Base-by-base conservation (phyloP, 2,888 invertebrate species). In the Deilephila porcellus region DNA sequence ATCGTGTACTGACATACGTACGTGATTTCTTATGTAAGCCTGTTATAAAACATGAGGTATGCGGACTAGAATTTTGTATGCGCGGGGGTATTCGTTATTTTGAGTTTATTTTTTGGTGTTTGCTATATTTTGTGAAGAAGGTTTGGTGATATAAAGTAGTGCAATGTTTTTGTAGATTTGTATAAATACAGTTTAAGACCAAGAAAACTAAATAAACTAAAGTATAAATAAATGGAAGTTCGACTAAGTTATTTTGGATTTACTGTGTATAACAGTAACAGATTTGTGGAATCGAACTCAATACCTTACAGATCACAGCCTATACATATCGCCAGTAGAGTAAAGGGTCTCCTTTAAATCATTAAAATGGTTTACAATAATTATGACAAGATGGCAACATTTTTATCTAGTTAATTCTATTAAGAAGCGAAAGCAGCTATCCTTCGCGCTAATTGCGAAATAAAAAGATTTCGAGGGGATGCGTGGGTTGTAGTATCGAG, bases 401-500 rank as follows among this genome's bases (percentile, higher is more conserved):
- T 72, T 73, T 75, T 79, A 71, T 77, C 73, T 67, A 56, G 56
- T 64, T 63, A 72, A 63, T 64, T 56, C 53, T 79, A 80, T 81
- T 82, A 80, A 80, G 76, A 85, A 88, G 83, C 83, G 89, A 91
- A 91, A 90, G 91, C 81, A 81, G 83, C 81, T 86, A 86, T 88
- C 88, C 88, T 90, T 89, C 85, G 81, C 79, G 80, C 83, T 86
- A 84, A 86, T 91, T 90, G 85, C 86, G 88, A 90, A 91, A 91
- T 88, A 86, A 89, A 88, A 90, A 85, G 81, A 83, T 81, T 82
- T 80, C 80, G 80, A 85, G 86, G 86, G 86, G 86, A 81, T 82
- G 88, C 88, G 92, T 92, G 90, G 91, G 91, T 81, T 79, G 83
- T 77, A 81, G 78, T 79, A 83, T 85, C 83, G 79, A 72, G 79